Conservation (phyloP, 2,888 invertebrate species). For the Chorisops tibialis region DNA sequence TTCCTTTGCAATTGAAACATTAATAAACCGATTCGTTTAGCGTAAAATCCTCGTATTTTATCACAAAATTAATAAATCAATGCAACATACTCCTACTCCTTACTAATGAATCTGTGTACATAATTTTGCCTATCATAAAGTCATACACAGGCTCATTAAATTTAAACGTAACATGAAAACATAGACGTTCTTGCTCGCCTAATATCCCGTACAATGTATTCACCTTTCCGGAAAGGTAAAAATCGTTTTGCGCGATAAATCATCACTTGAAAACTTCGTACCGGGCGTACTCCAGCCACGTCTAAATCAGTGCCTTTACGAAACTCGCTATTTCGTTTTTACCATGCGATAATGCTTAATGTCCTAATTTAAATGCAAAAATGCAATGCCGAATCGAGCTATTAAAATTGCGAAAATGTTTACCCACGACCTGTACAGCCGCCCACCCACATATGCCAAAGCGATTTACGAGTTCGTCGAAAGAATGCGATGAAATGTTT, state of each 20-base stretch:
- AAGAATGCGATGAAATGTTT: too few relatives aligned
- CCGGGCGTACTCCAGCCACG: neutral
- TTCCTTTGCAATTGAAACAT: too few relatives aligned
- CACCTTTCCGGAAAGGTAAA: slow-evolving; percentile 5
- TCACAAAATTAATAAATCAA: slow-evolving; percentile 12
- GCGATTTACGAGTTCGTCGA: too few relatives aligned
- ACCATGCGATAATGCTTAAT: slow-evolving; percentile 30
- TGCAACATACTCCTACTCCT: neutral
- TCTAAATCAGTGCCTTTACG: neutral
- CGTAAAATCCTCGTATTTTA: slow-evolving; percentile 1
- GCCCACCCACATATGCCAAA: too few relatives aligned
- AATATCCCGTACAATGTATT: neutral
- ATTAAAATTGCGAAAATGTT: slow-evolving; percentile 12
- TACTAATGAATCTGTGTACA: neutral
- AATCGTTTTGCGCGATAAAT: slow-evolving; percentile 15
- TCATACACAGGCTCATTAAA: slow-evolving; percentile 9
- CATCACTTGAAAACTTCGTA: slow-evolving; percentile 8
- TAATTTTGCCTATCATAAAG: too few relatives aligned
- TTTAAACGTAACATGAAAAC: neutral
- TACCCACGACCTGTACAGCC: neutral
- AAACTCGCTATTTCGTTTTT: slow-evolving; percentile 22
- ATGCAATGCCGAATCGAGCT: slow-evolving; percentile 25
- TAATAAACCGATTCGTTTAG: too few relatives aligned
- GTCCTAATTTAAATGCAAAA: slow-evolving; percentile 34
- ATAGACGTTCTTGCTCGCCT: neutral